Percentiles rank a stretch among this genome's conserved stretches.
These are phyloP conservation scores for Phalacrocorax brasilianus DNA, from an alignment of 2,113 vertebrate genomes.

Conservation along the genomic window DNA sequence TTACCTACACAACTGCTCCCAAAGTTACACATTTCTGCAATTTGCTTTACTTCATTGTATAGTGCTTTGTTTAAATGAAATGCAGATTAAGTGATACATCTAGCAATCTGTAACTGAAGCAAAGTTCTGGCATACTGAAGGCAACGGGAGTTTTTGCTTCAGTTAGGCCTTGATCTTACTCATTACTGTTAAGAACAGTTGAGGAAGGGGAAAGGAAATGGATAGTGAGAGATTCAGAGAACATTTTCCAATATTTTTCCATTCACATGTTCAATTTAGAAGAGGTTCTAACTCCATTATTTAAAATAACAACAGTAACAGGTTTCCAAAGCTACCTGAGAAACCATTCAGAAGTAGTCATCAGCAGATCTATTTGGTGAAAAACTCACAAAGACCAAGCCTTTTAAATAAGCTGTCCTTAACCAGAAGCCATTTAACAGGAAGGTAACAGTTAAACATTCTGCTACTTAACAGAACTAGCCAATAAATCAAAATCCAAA, in stretches of 20 bases:
- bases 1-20: background rate
- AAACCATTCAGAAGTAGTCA: slow-evolving; percentile 37
- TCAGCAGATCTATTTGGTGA: background rate
- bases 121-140: background rate
- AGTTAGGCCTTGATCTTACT: background rate
- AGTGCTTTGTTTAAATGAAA: background rate
- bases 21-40: background rate
- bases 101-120: background rate
- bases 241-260: background rate
- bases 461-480: slow-evolving; percentile 42
- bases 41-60: background rate
- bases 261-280: background rate
- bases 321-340: slow-evolving; percentile 16
- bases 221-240: background rate
- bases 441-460: slow-evolving; percentile 65
- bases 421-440: slow-evolving; percentile 24
- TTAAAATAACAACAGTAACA: slow-evolving; percentile 7
- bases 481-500: slow-evolving; percentile 59
- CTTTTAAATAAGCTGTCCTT: slow-evolving; percentile 29
- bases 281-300: slow-evolving; percentile 5
- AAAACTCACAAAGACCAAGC: slow-evolving; percentile 31
- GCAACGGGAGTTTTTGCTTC: background rate
- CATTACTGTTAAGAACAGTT: background rate
- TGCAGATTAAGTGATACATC: background rate
- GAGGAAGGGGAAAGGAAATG: background rate